Conservation (phyloP, 2,797 vertebrate species). For the Xenopus petersii region DNA sequence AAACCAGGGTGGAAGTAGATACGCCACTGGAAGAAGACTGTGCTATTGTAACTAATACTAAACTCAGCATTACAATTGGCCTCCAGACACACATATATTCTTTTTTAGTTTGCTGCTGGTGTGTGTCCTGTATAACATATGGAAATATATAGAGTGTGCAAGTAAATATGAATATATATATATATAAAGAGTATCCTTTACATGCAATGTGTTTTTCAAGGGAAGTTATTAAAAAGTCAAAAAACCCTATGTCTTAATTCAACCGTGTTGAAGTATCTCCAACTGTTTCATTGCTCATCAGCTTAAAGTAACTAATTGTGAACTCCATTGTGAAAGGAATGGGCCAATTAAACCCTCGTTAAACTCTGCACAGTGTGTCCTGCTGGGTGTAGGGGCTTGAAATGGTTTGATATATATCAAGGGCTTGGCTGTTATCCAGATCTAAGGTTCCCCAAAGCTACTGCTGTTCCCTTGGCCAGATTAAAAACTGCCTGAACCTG, state of each 20-base stretch:
- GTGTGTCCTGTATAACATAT: too few relatives aligned
- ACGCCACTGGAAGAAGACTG: too few relatives aligned
- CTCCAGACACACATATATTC: too few relatives aligned
- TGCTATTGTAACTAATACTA: too few relatives aligned
- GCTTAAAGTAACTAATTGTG: constrained; percentile 40
- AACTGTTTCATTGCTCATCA: constrained; percentile 24
- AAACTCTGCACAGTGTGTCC: constrained; percentile 16
- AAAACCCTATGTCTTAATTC: not conserved
- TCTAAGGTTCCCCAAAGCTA: not conserved
- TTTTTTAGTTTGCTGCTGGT: too few relatives aligned
- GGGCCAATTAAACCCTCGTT: constrained; percentile 41
- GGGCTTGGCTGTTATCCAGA: not conserved
- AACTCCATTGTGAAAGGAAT: constrained; percentile 27
- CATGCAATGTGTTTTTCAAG: not conserved
- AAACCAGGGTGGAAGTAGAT: too few relatives aligned
- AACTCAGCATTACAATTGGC: too few relatives aligned
- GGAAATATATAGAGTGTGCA: not conserved
- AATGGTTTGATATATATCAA: constrained; percentile 13
- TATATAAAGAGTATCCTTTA: not conserved
- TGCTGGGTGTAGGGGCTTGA: constrained; percentile 18
- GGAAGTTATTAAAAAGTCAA: not conserved
- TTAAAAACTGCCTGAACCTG: too few relatives aligned
- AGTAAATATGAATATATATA: not conserved
- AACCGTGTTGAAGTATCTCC: constrained; percentile 32
- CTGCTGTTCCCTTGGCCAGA: not conserved